phyloP scores from a whole-genome alignment of 2,797 vertebrate species.

The Periophthalmus magnuspinnatus region DNA sequence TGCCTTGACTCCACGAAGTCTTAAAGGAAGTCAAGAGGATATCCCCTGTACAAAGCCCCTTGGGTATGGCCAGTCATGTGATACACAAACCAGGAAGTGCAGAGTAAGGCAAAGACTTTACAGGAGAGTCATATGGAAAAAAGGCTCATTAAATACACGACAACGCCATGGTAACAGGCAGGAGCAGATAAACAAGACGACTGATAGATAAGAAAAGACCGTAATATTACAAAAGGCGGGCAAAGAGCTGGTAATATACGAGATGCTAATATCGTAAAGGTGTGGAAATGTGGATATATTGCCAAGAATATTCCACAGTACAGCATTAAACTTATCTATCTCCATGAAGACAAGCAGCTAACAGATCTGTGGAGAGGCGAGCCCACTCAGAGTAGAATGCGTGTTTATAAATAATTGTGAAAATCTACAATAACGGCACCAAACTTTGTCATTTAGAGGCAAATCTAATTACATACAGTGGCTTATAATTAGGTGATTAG shows the following conservation, averaged over 20 bases:
- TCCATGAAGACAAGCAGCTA: not conserved
- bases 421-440: not conserved
- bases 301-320: not conserved
- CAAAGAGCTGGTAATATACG: not conserved
- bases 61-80: conserved; percentile 51
- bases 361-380: too few species aligned
- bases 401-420: not conserved
- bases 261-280: not conserved
- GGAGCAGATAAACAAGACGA: conserved; percentile 4
- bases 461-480: not conserved
- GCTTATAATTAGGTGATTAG: not conserved
- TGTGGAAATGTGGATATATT: not conserved
- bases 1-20: conserved; percentile 50
- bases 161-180: conserved; percentile 41
- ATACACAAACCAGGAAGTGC: conserved; percentile 53
- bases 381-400: not conserved
- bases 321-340: not conserved
- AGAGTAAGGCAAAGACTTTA: conserved; percentile 47
- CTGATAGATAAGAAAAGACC: conserved; percentile 15
- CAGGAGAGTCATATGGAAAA: conserved; percentile 24
- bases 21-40: conserved; percentile 42
- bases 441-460: not conserved
- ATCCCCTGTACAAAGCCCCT: conserved; percentile 55
- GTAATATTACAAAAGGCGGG: not conserved
- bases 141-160: conserved; percentile 54